Evolutionary conservation across 2,113 vertebrate genomes (phyloP).

Genomic region (Cebus imitator): DNA sequence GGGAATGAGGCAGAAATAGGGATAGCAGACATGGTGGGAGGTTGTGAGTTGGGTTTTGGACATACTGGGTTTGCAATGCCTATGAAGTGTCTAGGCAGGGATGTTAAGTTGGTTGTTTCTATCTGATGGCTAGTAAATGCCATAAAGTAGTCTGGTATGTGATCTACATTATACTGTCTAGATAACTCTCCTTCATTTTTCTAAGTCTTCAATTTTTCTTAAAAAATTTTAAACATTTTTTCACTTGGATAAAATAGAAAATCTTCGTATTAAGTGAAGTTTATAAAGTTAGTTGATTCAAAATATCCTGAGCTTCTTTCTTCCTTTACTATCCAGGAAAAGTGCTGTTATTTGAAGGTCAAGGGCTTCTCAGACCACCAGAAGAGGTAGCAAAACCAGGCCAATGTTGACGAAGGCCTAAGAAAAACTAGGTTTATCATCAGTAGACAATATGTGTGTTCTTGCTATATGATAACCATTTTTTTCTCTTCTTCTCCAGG

Average conservation of each 20-base stretch:
- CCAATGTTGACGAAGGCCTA: not conserved
- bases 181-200: not conserved
- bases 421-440: not conserved
- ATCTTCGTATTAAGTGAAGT: not conserved
- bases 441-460: not conserved
- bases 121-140: not conserved
- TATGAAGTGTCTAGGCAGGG: not conserved
- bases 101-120: not conserved
- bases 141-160: not conserved
- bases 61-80: not conserved
- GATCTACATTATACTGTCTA: not conserved
- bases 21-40: not conserved
- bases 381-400: not conserved
- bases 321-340: not conserved
- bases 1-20: not conserved
- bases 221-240: not conserved
- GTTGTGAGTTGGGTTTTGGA: not conserved
- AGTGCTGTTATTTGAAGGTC: not conserved
- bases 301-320: not conserved
- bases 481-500: not conserved
- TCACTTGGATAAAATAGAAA: not conserved
- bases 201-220: not conserved
- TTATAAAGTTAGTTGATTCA: not conserved
- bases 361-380: not conserved
- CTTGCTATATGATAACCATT: not conserved